Base-by-base conservation (phyloP, 2,888 invertebrate genomes). In the Agonopterix subpropinquella region DNA sequence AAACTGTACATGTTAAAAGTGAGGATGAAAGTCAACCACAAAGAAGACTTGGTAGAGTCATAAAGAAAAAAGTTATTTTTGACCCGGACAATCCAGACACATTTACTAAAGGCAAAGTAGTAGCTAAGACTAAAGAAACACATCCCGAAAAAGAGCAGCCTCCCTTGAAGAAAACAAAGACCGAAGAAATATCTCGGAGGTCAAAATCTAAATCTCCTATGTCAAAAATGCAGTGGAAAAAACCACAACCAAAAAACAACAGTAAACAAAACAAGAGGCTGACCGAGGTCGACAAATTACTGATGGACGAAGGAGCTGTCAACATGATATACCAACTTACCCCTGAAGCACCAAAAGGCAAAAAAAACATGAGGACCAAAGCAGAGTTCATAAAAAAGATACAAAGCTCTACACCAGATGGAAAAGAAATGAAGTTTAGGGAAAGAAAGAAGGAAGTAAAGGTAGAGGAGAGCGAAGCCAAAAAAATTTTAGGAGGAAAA, bases 301-400 rank as follows among this genome's bases (percentile, higher is more conserved):
- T 96, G 53, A 94, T 94, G 81, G 96, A 96, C 71, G 96, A 96
- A 70, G 96, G 96, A 1, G 95, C 96, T 2, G 93, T 95, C 1
- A 96, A 96, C 76, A 93, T 96, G 92, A 86, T 96, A 42, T 95
- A 94, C 66, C 93, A 95, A 15, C 90, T 96, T 1, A 94, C 95
- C 61, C 83, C 86, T 43, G 89, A 89, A 64, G 87, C 87, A 41
- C 77, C 80, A 11, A 86, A 87, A 57, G 89, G 88, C 8, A 86
- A 77, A 58, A 86, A 84, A 62, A 89, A 88, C 59, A 80, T 89
- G 63, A 80, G 79, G 58, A 84, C 89, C 35, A 90, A 89, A 77
- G 89, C 91, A 15, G 91, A 91, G 62, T 82, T 92, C 54, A 92
- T 92, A 1, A 91, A 91, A 61, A 91, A 91, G 64, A 72, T 92